Conservation (phyloP, 2,797 vertebrate genomes). For the Lycodopsis pacificus region DNA sequence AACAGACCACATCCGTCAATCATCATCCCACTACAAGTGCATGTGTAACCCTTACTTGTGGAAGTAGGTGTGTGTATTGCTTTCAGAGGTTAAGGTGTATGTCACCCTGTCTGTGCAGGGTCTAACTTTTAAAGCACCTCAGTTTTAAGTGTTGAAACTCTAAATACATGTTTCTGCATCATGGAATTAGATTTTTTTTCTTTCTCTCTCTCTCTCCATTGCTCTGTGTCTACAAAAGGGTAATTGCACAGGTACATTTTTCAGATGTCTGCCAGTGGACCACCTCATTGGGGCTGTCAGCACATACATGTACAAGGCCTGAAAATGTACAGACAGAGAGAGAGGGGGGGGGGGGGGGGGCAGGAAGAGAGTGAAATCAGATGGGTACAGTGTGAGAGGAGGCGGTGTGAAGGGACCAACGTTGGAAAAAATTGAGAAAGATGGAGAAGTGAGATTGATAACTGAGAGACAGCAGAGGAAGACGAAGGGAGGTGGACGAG, state of each 20-base stretch:
- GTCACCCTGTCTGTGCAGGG: conserved; percentile 13
- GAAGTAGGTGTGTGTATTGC: conserved; percentile 19
- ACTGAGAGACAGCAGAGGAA: conserved; percentile 20
- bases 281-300: conserved; percentile 80
- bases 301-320: conserved; percentile 60
- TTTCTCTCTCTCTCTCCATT: conserved; percentile 11
- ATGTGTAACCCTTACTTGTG: conserved; percentile 11
- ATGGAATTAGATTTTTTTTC: conserved; percentile 51
- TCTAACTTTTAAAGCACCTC: conserved; percentile 30
- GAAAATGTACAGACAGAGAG: conserved; percentile 49
- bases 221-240: conserved; percentile 49
- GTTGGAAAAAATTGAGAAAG: conserved; percentile 30
- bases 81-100: conserved; percentile 18
- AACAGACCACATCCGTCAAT: conserved; percentile 10
- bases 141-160: conserved; percentile 71
- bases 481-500: conserved; percentile 3
- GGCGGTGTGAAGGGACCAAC: conserved; percentile 19
- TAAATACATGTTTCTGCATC: conserved; percentile 62
- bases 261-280: conserved; percentile 75
- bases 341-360: conserved; percentile 8
- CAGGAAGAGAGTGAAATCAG: conserved; percentile 44
- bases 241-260: conserved; percentile 80
- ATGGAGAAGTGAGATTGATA: conserved; percentile 49
- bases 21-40: conserved; percentile 9
- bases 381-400: conserved; percentile 28